A percentile compares a stretch with the other conserved stretches of the same genome.
These are phyloP conservation scores for Oxystoma pomonae DNA, from an alignment of 2,888 invertebrate species.

Conservation along the genomic window DNA sequence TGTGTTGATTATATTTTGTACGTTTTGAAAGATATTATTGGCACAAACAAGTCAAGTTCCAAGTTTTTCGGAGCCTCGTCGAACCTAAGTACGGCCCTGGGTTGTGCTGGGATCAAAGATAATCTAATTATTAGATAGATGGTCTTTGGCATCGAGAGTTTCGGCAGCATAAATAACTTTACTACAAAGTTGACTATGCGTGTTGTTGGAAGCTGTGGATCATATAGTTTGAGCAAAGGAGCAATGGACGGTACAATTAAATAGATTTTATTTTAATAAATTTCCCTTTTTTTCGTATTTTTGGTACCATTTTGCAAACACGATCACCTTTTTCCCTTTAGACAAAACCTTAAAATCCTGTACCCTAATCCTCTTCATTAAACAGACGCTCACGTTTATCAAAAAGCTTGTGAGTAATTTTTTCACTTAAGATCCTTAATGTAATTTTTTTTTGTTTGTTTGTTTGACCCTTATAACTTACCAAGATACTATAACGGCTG, in stretches of 20 bases:
- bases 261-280: conserved; percentile 21
- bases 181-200: conserved; percentile 21
- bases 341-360: background rate
- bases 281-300: background rate
- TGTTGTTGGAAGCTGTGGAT: conserved; percentile 42
- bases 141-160: conserved; percentile 10
- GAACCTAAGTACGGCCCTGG: conserved; percentile 42
- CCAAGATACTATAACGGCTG: too few relatives aligned
- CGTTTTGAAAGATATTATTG: conserved; percentile 48
- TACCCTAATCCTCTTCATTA: too few relatives aligned
- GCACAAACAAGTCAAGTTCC: conserved; percentile 38
- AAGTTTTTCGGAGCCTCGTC: conserved; percentile 44
- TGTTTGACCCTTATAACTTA: too few relatives aligned
- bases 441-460: too few relatives aligned
- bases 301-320: background rate
- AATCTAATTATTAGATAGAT: background rate
- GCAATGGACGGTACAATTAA: conserved; percentile 47
- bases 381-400: too few relatives aligned
- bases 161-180: conserved; percentile 23
- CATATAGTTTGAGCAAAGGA: conserved; percentile 43
- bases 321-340: background rate
- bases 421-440: too few relatives aligned
- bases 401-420: too few relatives aligned
- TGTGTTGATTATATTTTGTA: conserved; percentile 50
- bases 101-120: conserved; percentile 33